Evolutionary conservation across 2,113 vertebrate genomes (phyloP).

Genomic region (Centropus bengalensis): DNA sequence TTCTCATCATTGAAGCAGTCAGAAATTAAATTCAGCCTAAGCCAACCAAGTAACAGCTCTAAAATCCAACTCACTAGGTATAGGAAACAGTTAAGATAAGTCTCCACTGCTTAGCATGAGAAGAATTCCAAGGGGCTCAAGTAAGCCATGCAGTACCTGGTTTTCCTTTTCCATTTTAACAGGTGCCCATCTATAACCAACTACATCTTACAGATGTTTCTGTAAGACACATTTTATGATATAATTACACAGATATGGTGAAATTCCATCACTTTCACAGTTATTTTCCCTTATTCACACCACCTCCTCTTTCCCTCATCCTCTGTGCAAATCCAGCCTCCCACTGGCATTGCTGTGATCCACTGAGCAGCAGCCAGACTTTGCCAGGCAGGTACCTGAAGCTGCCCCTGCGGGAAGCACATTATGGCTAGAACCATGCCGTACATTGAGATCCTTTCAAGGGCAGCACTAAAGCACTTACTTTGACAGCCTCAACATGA

Average conservation of each 20-base stretch:
- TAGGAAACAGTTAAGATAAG: neutral
- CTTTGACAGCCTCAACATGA: neutral
- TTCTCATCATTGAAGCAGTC: neutral
- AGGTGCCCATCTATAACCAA: neutral
- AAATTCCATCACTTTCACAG: neutral
- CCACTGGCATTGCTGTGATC: neutral
- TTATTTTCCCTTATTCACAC: neutral
- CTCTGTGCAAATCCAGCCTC: neutral
- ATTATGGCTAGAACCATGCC: rapidly evolving
- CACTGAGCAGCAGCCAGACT: neutral
- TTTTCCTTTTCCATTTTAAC: neutral
- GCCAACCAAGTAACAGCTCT: neutral
- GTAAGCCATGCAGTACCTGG: neutral
- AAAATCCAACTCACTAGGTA: neutral
- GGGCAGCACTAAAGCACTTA: neutral
- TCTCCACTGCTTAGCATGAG: neutral
- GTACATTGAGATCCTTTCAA: neutral
- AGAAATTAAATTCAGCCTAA: neutral
- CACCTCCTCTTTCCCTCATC: neutral
- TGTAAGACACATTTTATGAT: neutral
- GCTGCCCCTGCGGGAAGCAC: neutral
- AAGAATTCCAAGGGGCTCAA: neutral
- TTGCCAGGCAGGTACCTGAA: neutral
- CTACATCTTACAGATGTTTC: neutral
- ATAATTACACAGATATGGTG: neutral